Evolutionary conservation across 2,888 invertebrate species (phyloP), one percentile per base, ranked within the genome.

Genomic region (Myopa testacea): DNA sequence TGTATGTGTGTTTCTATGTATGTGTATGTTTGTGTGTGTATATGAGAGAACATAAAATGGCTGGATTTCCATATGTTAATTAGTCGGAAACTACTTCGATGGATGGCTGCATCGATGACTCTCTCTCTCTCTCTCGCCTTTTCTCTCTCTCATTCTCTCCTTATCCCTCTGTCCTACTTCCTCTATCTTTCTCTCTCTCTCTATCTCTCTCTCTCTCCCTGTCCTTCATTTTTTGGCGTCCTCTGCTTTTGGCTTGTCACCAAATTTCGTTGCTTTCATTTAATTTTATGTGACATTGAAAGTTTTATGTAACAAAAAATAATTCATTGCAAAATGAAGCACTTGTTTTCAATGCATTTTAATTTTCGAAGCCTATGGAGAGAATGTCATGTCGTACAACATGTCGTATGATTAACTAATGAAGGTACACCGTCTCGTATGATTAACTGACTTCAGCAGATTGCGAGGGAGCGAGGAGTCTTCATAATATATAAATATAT

Each of bases 11-110:
- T 45, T 6, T 45, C 7, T 45, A 10, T 45, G 45, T 45, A 2
- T 1, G 45, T 45, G 45, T 45, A 3, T 45, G 45, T 40, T 4
- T 45, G 45, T 45, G 4, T 45, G 45, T 45, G 45, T 3, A 10
- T 3, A 10, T 45, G 45, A 8, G 45, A 10, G 45, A 45, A 3
- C 45, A 45, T 6, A 45, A 45, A 6, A 45, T 45, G 45, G 6
- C 63, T 69, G 50, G 26, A 60, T 75, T 75, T 55, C 16, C 40
- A 45, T 68, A 62, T 69, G 75, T 40, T 75, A 58, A 75, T 75
- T 19, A 69, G 68, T 10, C 26, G 52, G 37, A 34, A 74, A 34
- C 34, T 38, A 65, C 8, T 34, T 26, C 16, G 38, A 12, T 37
- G 34, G 34, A 34, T 58, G n/a, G 10, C 34, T n/a, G n/a, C 62